Base-by-base conservation (phyloP, 2,797 vertebrate species). In the Betta splendens region DNA sequence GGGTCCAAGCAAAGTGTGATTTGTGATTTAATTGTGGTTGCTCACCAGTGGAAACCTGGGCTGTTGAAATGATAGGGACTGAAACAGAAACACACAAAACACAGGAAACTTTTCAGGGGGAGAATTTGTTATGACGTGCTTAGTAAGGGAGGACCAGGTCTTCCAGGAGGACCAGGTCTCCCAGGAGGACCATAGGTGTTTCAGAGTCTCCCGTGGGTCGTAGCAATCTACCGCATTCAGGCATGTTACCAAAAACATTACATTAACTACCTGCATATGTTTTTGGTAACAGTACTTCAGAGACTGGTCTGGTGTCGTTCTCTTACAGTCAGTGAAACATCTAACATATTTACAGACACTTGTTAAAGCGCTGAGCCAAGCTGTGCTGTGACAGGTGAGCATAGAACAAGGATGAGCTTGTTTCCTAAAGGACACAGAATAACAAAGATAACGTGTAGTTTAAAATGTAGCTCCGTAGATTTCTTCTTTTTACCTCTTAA, bases 211-310 rank as follows among this genome's bases (percentile, higher is more conserved):
- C 57, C 22, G 56, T 64, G 40, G 77, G 69, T 80, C 42, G 60
- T 80, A 76, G 75, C 64, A 60, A 66, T 81, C 65, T 69, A 75
- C 67, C 80, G 78, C 70, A 33, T 71, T 66, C 79, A 75, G 75
- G 81, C 85, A 84, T 79, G 82, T 86, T 84, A 87, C 87, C 84
- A 89, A 89, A 89, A 83, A 75, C 75, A 68, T 72, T 48, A 66
- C 74, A 67, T 60, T 63, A 57, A 58, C 66, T 78, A 78, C 68
- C 59, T 66, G 61, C 69, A 67, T 64, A 58, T 66, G 70, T 81
- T 82, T 85, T 75, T 80, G 63, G 64, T 67, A 63, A 81, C 70
- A 68, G 49, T 47, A 53, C 74, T 64, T 69, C 44, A 63, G 70
- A 79, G 67, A 68, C 68, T 55, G 76, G 48, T 32, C 23, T 18